Base-by-base conservation (phyloP, 2,797 vertebrate species). In the Nyctalus aviator region DNA sequence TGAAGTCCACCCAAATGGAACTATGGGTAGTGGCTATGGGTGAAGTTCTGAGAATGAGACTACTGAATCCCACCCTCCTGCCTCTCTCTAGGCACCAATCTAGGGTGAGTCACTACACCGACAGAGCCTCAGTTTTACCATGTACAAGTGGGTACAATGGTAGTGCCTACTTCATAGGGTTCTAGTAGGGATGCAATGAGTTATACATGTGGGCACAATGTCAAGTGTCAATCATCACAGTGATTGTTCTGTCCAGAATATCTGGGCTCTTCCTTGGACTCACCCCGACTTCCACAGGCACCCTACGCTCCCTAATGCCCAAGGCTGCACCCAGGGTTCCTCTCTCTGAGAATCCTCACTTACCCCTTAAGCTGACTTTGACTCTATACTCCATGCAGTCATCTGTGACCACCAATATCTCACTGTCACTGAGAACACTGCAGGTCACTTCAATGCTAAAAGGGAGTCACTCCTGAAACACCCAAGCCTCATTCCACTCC, bases 1-100 rank as follows among this genome's bases (percentile, higher is more conserved):
- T 37, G 48, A 79, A 55, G 3, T 27, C 27, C 59, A 62, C 30
- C 23, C 37, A n/a, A n/a, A 1, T 62, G 59, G 59, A 30, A 62
- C 59, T 30, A 62, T 0, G 8, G 27, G 44, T 8, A 7, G 48
- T 35, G n/a, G n/a, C 25, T 55, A 0, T 0, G 3, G 17, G 17
- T 37, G 48, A 79, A 48, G 2, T 27, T 84, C 73, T 68, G 69
- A 72, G 46, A 84, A 81, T 4, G n/a, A 53, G 37, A 14, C 25
- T 1, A 2, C 8, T 41, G 23, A 44, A 30, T 4, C 25, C 62
- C 14, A 13, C 44, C 12, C 41, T 35, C 13, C 44, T 79, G 41
- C 59, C 83, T 23, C 18, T 1, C 83, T 23, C 18, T 1, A 21
- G 69, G 25, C 5, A 12, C 37, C 53, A 5, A 15, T 21, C 3